Evolutionary conservation across 2,888 invertebrate genomes (phyloP), one percentile per base, ranked within the genome.

Genomic region (Lumbricus terrestris): DNA sequence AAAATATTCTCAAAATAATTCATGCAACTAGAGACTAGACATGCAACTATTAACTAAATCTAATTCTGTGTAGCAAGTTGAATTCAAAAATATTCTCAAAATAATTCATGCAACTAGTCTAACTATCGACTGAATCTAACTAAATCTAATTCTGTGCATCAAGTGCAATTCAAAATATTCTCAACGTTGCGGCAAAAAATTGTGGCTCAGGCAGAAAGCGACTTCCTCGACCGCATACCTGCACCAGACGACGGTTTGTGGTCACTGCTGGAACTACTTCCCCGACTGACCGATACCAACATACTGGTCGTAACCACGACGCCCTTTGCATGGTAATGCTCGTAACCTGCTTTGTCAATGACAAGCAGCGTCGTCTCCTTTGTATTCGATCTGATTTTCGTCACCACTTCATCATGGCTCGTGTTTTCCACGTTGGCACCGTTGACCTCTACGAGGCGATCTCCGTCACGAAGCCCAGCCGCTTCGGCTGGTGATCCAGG

Each of bases 341-440:
- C 96, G 93, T 97, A 97, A 88, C 97, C 96, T 93, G 96, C 96
- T 82, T 96, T 96, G 94, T 97, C 97, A 91, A 97, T 96, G 91
- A 99, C 98, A 93, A 99, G 96, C 93, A 99, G 96, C 94, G 97
- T 97, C 23, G 99, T 98, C 95, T 98, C 98, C 93, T 97, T 97
- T 0, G 94, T 93, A 16, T 69, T 91, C 91, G 97, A 96, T 96
- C 98, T 98, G 94, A 99, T 98, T 92, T 98, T 96, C 94, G 97
- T 97, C 92, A 99, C 99, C 92, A 99, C 98, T 95, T 88, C 42
- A n/a, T 69, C n/a, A 35, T 89, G 89, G 33, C 37, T 54, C 11
- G 18, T 29, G 11, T 34, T 88, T 83, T 90, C 88, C 42, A 92
- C 90, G 29, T 83, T 89, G 37, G n/a, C 38, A 3, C 91, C 92